Evolutionary conservation across 2,888 invertebrate species (phyloP), one percentile per base, ranked within the genome.

Genomic region (Drosophila setosimentum): DNA sequence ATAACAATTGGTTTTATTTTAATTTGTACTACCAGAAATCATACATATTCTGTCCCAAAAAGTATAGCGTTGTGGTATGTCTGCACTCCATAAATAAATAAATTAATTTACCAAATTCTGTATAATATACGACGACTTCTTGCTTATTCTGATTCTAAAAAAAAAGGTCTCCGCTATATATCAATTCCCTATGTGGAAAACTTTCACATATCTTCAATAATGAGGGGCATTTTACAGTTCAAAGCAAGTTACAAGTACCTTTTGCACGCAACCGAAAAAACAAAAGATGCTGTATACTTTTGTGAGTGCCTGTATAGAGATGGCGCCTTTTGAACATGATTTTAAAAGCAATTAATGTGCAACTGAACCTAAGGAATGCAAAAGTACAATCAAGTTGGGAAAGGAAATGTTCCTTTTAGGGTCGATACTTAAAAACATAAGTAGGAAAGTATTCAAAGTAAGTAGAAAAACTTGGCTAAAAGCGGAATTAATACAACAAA

Each of bases 271-370:
- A 68, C 58, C 73, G 33, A 48, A 77, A 77, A 62, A 68, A 80
- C 80, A 80, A 80, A 80, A 66, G 42, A 50, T 49, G 68, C 61
- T 67, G 77, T 80, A 79, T 61, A 53, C 64, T 55, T 69, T 73
- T 69, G 42, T 54, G 65, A 57, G 65, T 67, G 50, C 58, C 65
- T 80, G 60, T 61, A 68, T 60, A 45, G n/a, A 51, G 42, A 8
- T 11, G 16, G n/a, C 27, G 21, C 35, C 37, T 18, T 37, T 16
- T 16, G 13, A 48, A 49, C 24, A 35, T 50, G 40, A 68, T 37
- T 59, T 65, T 50, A 50, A 68, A 67, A 37, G 5, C 29, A 30
- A 4, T n/a, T 10, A 40, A 21, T 29, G 55, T 13, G 29, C 29
- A 29, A 29, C 13, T 29, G 0, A 4, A 29, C n/a, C 30, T 6